Evolutionary conservation across 1,140 invertebrate species (phyloP).

Genomic region (Trichonephila clavipes): DNA sequence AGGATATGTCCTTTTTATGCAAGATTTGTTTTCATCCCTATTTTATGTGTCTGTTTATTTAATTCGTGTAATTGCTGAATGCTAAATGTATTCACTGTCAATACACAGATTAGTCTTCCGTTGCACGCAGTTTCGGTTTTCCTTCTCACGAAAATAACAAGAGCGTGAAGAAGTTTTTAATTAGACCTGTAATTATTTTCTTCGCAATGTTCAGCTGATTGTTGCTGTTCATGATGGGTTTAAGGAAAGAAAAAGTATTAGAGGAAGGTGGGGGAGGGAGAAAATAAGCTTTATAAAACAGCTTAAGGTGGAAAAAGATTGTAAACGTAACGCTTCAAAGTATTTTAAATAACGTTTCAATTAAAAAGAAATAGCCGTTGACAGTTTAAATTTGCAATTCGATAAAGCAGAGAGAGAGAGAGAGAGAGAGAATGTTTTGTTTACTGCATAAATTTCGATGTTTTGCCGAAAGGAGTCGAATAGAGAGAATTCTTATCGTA

Average conservation of each 20-base stretch:
- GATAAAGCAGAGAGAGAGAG: neutral
- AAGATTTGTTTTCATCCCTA: slow-evolving; percentile 56
- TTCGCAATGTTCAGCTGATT: neutral
- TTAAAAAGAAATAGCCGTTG: neutral
- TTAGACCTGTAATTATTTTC: slow-evolving; percentile 46
- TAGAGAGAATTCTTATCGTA: neutral
- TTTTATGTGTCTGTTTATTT: slow-evolving; percentile 65
- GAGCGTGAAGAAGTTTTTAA: slow-evolving; percentile 48
- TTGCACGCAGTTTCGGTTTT: neutral
- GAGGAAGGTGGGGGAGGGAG: neutral
- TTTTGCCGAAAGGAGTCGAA: neutral
- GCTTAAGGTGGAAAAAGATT: neutral
- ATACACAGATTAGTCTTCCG: slow-evolving; percentile 54
- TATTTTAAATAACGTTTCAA: neutral
- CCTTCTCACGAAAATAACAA: slow-evolving; percentile 1
- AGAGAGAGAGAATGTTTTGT: neutral
- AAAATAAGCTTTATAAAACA: neutral
- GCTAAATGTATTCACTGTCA: slow-evolving; percentile 52
- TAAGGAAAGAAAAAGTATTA: neutral
- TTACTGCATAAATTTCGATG: neutral
- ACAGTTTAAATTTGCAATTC: neutral
- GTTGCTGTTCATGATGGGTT: neutral
- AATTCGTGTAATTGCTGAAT: slow-evolving; percentile 63
- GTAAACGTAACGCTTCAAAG: neutral
- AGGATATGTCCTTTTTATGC: neutral